These are phyloP conservation scores for Maniola jurtina DNA, from an alignment of 1,140 invertebrate genomes.

Conservation along the genomic window DNA sequence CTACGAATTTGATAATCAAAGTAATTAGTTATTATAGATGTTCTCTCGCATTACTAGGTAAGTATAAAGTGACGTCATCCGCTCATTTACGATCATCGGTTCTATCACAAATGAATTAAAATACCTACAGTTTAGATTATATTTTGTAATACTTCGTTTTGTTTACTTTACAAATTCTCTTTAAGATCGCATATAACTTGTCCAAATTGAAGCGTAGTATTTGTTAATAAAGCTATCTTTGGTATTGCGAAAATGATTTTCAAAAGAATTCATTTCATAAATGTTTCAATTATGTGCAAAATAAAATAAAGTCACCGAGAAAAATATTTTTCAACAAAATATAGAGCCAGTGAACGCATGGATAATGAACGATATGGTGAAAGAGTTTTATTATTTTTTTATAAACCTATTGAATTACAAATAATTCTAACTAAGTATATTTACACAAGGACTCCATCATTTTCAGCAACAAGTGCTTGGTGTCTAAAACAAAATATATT, in stretches of 20 bases:
- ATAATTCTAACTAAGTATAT: no score
- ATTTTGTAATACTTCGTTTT: neutral
- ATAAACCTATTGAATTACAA: no score
- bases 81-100: conserved; percentile 5
- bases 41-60: conserved; percentile 55
- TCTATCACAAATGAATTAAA: neutral
- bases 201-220: neutral
- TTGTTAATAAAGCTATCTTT: neutral
- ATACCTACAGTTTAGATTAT: neutral
- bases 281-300: neutral
- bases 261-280: neutral
- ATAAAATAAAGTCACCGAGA: neutral
- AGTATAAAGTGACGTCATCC: conserved; percentile 26
- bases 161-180: neutral
- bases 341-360: neutral
- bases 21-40: conserved; percentile 48
- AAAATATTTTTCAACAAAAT: no score
- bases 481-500: no score
- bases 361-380: no score
- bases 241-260: neutral
- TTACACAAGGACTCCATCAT: no score
- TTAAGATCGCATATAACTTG: neutral
- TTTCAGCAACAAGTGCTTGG: no score
- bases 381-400: no score
- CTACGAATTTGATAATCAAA: conserved; percentile 63